Percentiles rank a stretch among this genome's conserved stretches.
These are phyloP conservation scores for Bombus turneri DNA, from an alignment of 1,140 invertebrate genomes.

Conservation along the genomic window DNA sequence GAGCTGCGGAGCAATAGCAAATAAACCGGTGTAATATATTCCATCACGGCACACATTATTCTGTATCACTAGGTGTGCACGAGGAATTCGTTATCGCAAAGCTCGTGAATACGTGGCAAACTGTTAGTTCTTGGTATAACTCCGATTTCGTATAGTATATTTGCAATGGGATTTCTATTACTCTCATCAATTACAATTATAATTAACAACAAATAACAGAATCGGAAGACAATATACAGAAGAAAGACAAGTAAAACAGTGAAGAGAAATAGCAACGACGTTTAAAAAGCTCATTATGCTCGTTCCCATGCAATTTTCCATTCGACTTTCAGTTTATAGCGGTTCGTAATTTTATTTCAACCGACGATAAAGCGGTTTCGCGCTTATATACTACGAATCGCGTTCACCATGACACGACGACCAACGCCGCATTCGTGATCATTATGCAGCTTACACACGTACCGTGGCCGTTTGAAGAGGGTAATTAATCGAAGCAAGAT, in stretches of 20 bases:
- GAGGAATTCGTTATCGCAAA: neutral
- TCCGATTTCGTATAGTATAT: neutral
- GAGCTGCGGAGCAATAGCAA: neutral
- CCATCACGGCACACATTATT: neutral
- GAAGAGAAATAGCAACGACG: neutral
- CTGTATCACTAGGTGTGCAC: neutral
- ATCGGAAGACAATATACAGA: neutral
- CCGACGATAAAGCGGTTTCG: neutral
- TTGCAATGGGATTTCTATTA: neutral
- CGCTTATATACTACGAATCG: neutral
- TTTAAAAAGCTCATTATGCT: conserved; percentile 20
- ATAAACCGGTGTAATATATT: neutral
- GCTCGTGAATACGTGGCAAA: neutral
- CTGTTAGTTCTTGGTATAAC: neutral
- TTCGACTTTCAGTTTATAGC: conserved; percentile 26
- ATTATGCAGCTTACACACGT: conserved; percentile 34
- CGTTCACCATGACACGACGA: neutral
- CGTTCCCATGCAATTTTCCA: neutral
- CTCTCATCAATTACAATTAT: neutral
- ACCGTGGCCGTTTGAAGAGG: neutral
- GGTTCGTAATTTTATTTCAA: conserved; percentile 13
- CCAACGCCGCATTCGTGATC: conserved; percentile 2
- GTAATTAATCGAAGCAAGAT: neutral
- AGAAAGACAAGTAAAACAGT: neutral
- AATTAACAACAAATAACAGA: neutral